Evolutionary conservation across 2,888 invertebrate species (phyloP), one percentile per base, ranked within the genome.

Genomic region (Harpalus rubripes): DNA sequence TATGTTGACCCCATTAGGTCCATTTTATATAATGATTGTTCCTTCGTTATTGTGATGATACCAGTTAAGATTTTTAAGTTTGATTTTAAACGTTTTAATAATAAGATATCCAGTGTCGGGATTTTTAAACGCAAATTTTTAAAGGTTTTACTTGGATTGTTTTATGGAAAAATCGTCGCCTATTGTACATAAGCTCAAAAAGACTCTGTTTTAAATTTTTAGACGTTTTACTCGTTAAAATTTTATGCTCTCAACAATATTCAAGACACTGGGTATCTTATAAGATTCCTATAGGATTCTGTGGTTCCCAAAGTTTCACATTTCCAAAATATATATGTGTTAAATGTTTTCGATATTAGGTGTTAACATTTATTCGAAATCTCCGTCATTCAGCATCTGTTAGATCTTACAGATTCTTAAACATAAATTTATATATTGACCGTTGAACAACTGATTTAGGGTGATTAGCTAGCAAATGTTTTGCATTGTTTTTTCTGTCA

Each of bases 41-140:
- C 83, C 84, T 78, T 84, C 65, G 52, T 78, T 74, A 82, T 84
- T 84, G 84, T 84, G 84, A 84, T 84, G 78, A 52, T 81, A 81
- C 58, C 81, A 81, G 18, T 52, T 81, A 81, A 56, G 84, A 65
- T 78, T 84, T 84, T 84, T 84, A 76, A 78, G 65, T 78, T 78
- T 84, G 44, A 63, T 78, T 78, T 84, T 78, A 58, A 58, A 56
- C 78, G 56, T 78, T 78, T 78, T 58, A 78, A 58, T 58, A 56
- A 6, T 78, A 58, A 22, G 78, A 78, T 78, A 58, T 78, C 58
- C 78, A 78, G 78, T 78, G 78, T 10, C 6, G 16, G 12, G 8
- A 78, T 41, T 58, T 78, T 58, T 78, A 16, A 52, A 52, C 52
- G 12, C 44, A 7, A 26, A 58, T 22, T 78, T 78, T 78, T 78